Conservation (phyloP, 2,888 invertebrate species). For the Scrobipalpa atriplicella region DNA sequence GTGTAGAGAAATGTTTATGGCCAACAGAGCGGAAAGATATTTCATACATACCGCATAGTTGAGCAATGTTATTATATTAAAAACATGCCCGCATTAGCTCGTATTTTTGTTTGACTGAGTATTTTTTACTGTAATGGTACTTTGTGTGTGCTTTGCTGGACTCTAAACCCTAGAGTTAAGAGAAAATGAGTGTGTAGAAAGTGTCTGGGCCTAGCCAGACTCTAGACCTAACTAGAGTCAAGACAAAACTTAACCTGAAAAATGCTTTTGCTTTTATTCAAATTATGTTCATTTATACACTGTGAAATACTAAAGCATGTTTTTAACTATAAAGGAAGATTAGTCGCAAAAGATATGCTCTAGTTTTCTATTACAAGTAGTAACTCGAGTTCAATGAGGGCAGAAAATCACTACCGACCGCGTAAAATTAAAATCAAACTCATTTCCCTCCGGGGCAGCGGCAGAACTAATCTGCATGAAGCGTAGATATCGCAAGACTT, state of each 20-base stretch:
- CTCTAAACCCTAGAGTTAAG: too few species aligned
- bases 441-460: background rate
- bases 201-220: too few species aligned
- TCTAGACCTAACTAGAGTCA: too few species aligned
- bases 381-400: background rate
- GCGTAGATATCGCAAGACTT: too few species aligned
- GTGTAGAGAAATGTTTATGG: background rate
- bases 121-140: background rate
- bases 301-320: background rate
- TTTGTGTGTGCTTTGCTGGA: too few species aligned
- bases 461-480: slow-evolving; percentile 16
- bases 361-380: background rate
- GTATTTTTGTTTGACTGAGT: background rate
- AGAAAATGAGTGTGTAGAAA: too few species aligned
- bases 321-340: background rate
- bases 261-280: too few species aligned
- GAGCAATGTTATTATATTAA: background rate
- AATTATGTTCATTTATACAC: too few species aligned
- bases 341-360: too few species aligned
- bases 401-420: slow-evolving; percentile 10
- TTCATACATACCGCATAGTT: background rate
- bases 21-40: background rate
- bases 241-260: too few species aligned
- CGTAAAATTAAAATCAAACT: background rate
- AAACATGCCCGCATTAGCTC: background rate